Evolutionary conservation across 2,797 vertebrate species (phyloP).

Genomic region (Hipposideros larvatus): DNA sequence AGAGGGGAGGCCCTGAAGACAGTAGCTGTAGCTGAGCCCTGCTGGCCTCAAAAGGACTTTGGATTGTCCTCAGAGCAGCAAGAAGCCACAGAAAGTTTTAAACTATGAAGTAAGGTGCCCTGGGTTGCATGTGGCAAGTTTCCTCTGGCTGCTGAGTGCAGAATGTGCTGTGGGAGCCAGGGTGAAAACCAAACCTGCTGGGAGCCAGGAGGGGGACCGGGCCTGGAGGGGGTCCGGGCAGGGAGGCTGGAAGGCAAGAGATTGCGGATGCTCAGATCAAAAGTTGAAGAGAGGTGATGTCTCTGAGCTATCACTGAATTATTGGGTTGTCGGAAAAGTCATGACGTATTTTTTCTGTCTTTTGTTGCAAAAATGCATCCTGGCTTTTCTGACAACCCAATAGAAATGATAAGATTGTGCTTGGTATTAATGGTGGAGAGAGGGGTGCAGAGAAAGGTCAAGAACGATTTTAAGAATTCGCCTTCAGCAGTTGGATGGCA

Average conservation of each 20-base stretch:
- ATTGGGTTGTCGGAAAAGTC: too few relatives aligned
- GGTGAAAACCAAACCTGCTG: not conserved
- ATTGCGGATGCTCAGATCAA: rapidly evolving
- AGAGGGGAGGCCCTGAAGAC: rapidly evolving
- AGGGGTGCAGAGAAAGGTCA: rapidly evolving
- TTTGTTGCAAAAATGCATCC: too few relatives aligned
- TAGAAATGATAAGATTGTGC: not conserved
- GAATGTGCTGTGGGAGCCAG: rapidly evolving
- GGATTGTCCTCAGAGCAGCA: not conserved
- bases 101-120: too few relatives aligned
- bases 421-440: rapidly evolving
- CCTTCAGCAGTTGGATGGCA: not conserved
- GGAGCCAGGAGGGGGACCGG: not conserved
- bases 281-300: rapidly evolving
- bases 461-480: not conserved
- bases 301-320: not conserved
- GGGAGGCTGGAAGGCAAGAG: not conserved
- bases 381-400: too few relatives aligned
- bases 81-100: not conserved
- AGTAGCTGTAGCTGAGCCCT: rapidly evolving
- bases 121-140: not conserved
- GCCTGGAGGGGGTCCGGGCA: rapidly evolving
- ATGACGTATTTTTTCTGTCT: too few relatives aligned
- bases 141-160: not conserved
- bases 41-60: not conserved